Conservation (phyloP, 2,797 vertebrate species). For the Bradypodion ventrale region DNA sequence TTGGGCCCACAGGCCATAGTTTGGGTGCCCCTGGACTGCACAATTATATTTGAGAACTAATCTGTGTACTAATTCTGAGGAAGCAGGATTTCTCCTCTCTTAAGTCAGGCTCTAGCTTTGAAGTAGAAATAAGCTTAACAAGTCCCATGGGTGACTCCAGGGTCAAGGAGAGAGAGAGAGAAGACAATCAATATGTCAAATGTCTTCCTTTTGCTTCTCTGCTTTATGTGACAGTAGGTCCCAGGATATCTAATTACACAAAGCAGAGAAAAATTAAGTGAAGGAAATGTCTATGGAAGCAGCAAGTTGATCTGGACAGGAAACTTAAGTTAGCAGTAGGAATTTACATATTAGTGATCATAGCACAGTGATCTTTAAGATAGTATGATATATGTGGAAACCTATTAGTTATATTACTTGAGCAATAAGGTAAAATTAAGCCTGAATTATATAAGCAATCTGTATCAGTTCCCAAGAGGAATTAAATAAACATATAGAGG, state of each 20-base stretch:
- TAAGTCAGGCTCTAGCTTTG: background rate
- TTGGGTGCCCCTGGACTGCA: no score
- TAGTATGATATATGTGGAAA: background rate
- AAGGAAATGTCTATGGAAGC: background rate
- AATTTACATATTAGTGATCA: background rate
- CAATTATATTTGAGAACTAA: no score
- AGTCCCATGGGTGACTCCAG: no score
- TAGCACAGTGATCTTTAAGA: background rate
- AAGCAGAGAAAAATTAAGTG: background rate
- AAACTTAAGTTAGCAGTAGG: background rate
- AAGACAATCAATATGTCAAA: background rate
- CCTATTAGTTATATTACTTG: background rate
- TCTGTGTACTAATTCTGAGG: no score
- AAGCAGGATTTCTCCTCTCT: background rate
- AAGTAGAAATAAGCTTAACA: background rate
- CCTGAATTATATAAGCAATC: background rate
- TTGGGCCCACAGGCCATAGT: no score
- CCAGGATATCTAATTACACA: background rate
- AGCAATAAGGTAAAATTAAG: background rate
- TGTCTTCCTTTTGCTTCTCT: background rate
- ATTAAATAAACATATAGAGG: background rate
- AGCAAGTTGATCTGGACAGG: background rate
- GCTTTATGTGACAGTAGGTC: background rate
- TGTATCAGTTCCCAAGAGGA: background rate
- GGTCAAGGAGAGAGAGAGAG: background rate